Evolutionary conservation across 2,797 vertebrate species (phyloP).

Genomic region (Rachycentron canadum): DNA sequence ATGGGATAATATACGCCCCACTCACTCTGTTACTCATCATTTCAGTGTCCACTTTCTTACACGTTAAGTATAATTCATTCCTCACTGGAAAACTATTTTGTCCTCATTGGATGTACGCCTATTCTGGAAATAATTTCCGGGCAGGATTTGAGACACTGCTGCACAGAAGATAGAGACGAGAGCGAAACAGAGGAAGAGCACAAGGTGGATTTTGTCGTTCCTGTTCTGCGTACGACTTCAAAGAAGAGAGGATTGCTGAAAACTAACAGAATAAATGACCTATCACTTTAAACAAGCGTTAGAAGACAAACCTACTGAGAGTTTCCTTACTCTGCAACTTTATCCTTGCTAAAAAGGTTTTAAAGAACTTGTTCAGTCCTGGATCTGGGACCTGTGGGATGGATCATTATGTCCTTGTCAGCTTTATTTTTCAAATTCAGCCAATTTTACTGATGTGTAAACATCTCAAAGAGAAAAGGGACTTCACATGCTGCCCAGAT

Average conservation of each 20-base stretch:
- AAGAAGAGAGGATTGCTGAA: conserved; percentile 55
- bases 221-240: conserved; percentile 42
- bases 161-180: conserved; percentile 38
- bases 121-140: conserved; percentile 38
- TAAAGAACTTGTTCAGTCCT: conserved; percentile 69
- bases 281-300: conserved; percentile 59
- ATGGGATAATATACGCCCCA: conserved; percentile 56
- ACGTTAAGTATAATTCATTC: conserved; percentile 50
- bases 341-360: conserved; percentile 64
- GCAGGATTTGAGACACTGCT: conserved; percentile 24
- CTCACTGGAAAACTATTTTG: conserved; percentile 42
- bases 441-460: conserved; percentile 84
- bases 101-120: conserved; percentile 35
- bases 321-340: conserved; percentile 66
- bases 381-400: conserved; percentile 75
- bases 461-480: conserved; percentile 80
- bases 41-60: conserved; percentile 48
- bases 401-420: conserved; percentile 83
- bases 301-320: conserved; percentile 71
- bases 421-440: conserved; percentile 79
- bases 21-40: conserved; percentile 64
- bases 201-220: conserved; percentile 66
- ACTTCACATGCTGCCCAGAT: conserved; percentile 77
- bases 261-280: conserved; percentile 66
- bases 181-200: conserved; percentile 47